Base-by-base conservation (phyloP, 2,888 invertebrate species). In the Congeria kusceri region DNA sequence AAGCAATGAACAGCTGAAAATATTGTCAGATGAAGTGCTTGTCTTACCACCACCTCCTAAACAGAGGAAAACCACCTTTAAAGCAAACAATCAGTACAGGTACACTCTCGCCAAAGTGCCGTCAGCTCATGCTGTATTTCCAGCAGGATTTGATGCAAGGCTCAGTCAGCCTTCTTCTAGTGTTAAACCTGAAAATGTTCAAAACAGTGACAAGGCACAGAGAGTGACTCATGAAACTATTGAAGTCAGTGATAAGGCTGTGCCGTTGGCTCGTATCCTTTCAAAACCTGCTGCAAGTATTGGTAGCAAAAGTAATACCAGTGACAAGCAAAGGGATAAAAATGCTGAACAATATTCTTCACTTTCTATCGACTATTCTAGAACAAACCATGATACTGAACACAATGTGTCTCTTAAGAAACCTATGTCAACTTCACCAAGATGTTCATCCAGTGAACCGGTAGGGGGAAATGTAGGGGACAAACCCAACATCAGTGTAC, bases 121-220 rank as follows among this genome's bases (percentile, higher is more conserved):
- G 7, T 84, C 89, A 9, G 85, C 91, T 53, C 88, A 91, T 68
- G 83, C 90, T 23, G 79, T 79, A 15, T 84, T 89, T 61, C 89
- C 90, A 13, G 49, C 76, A 9, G 77, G 84, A 28, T 89, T 81
- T 84, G 88, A 89, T 83, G 87, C 86, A 25, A 80, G 88, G 63
- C 3, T 39, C 11, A 9, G 5, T 39, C 5, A 39, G 39, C 39
- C 39, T 39, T 39, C 9, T 39, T 11, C 15, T 39, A 15, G 9
- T 39, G 39, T 39, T 11, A 39, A 5, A 39, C 3, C 39, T 39
- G 39, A 39, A 39, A 5, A 39, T 39, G 15, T 15, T 15, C 3
- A 7, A 7, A 7, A 39, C 39, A 39, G 13, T 39, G 39, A 39
- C 39, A 39, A 39, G 39, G 29, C 68, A 44, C 53, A 47, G 15